Percentiles rank a stretch among this genome's conserved stretches.
These are phyloP conservation scores for Dasypogon diadema DNA, from an alignment of 2,888 invertebrate species.

Conservation along the genomic window DNA sequence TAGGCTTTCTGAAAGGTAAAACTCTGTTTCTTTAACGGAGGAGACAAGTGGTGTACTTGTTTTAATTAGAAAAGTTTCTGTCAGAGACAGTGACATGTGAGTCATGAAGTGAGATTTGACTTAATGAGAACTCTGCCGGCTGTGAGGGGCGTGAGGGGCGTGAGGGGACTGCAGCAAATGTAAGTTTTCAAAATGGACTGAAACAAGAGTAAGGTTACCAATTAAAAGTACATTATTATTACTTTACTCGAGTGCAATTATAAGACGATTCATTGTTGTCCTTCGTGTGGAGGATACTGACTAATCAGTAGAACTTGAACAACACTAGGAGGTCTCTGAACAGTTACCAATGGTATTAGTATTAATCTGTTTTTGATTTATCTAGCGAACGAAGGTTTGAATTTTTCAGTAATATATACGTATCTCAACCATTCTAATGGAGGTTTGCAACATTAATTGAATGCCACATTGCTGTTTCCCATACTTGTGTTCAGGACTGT, in stretches of 20 bases:
- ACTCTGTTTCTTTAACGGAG: background rate
- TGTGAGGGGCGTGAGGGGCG: no score
- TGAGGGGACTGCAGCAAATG: background rate
- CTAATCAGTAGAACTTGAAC: no score
- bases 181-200: background rate
- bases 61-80: conserved; percentile 53
- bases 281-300: no score
- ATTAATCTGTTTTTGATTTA: no score
- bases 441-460: no score
- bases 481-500: no score
- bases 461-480: no score
- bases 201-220: background rate
- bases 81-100: conserved; percentile 44
- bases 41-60: conserved; percentile 45
- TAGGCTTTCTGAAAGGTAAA: conserved; percentile 25
- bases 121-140: conserved; percentile 28
- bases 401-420: no score
- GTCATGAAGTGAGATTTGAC: conserved; percentile 27
- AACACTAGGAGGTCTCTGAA: no score
- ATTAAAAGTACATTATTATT: conserved; percentile 3
- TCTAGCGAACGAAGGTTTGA: no score
- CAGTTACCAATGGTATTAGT: no score
- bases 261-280: background rate
- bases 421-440: no score
- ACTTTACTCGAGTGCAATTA: background rate